Conservation (phyloP, 2,113 vertebrate genomes). For the Platichthys stellatus region DNA sequence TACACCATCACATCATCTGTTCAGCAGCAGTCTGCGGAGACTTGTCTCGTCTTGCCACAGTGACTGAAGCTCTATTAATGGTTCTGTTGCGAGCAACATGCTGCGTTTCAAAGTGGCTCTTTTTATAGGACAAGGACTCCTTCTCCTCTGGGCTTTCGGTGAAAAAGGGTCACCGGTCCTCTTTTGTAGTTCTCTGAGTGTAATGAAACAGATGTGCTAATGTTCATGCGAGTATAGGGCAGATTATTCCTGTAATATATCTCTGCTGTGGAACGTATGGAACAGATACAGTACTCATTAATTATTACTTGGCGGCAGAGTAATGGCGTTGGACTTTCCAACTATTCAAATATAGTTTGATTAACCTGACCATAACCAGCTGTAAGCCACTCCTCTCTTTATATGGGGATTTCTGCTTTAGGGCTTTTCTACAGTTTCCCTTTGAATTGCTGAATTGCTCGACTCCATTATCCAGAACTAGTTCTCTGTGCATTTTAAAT, state of each 20-base stretch:
- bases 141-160: constrained; percentile 82
- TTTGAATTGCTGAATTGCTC: constrained; percentile 25
- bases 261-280: constrained; percentile 18
- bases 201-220: constrained; percentile 66
- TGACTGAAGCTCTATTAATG: constrained; percentile 53
- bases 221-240: constrained; percentile 42
- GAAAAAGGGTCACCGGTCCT: constrained; percentile 76
- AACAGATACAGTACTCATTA: constrained; percentile 34
- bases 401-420: too few species aligned
- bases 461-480: constrained; percentile 9
- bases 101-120: constrained; percentile 81
- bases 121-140: constrained; percentile 85
- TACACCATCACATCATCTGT: neutral
- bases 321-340: constrained; percentile 47
- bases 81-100: constrained; percentile 69
- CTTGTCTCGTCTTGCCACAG: constrained; percentile 53
- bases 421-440: constrained; percentile 6
- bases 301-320: constrained; percentile 48
- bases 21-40: constrained; percentile 27
- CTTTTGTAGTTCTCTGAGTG: constrained; percentile 62
- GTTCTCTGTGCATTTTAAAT: constrained; percentile 38
- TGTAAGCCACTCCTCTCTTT: neutral
- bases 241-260: constrained; percentile 24
- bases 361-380: neutral
- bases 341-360: constrained; percentile 22